Base-by-base conservation (phyloP, 2,888 invertebrate species). In the Unio pictorum region DNA sequence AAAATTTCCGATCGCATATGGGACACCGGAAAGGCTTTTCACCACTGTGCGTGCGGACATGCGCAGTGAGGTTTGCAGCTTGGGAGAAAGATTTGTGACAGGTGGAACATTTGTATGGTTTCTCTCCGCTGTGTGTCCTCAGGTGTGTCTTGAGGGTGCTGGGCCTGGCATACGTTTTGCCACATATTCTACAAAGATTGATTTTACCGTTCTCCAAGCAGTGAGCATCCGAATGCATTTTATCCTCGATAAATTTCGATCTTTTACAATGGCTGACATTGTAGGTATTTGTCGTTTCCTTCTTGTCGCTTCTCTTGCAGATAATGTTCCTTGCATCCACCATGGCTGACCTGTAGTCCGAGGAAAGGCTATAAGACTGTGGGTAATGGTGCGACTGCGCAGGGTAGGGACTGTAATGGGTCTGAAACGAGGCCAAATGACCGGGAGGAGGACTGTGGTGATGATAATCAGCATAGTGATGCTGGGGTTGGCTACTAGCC, bases 1-100 rank as follows among this genome's bases (percentile, higher is more conserved):
- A 98, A 91, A 99, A 99, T 84, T 97, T 93, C 74, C 99, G 93
- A 89, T 97, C 96, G 91, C 99, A 99, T 81, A 99, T 96, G 30
- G 96, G 96, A 92, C 99, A 99, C 82, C 95, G 94, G 89, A 99
- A 99, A 60, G 99, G 99, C 89, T 99, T 99, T 91, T 99, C 99
- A 1, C 99, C 99, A 73, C 95, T 95, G 91, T 99, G 99, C 6
- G 97, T 97, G 81, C 97, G 92, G 26, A 97, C 95, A 90, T 99
- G 99, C 18, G 99, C 99, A 15, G 98, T 99, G 81, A 99, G 91
- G 91, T 99, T 99, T 77, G 99, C 99, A 61, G 99, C 99, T 91
- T 99, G 99, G 64, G 96, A 96, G 91, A 98, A 98, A 80, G 97
- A 96, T 91, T 98, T 98, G 90, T 95, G 95, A 91, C 98, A 98